Conservation (phyloP, 2,113 vertebrate species). For the Trichechus manatus region DNA sequence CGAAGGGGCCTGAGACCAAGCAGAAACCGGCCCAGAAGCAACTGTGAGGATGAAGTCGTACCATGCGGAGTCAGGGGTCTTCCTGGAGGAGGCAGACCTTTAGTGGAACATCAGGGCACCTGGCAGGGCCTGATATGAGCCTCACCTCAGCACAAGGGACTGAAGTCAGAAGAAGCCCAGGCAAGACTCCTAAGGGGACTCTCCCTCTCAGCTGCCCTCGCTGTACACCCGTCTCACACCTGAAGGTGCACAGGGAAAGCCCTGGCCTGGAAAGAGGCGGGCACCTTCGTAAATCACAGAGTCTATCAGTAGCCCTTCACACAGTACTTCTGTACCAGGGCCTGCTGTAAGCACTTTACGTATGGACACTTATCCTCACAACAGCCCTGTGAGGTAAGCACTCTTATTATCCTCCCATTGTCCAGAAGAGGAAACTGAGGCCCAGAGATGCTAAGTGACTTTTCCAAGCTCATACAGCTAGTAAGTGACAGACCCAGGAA, state of each 20-base stretch:
- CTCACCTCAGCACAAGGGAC: neutral
- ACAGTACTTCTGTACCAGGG: neutral
- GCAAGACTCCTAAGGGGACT: neutral
- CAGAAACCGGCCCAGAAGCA: neutral
- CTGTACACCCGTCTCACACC: neutral
- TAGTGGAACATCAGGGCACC: neutral
- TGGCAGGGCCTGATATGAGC: neutral
- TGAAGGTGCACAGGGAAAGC: neutral
- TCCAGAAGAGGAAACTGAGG: neutral
- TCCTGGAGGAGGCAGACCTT: conserved; percentile 28
- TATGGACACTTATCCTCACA: neutral
- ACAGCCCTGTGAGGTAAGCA: neutral
- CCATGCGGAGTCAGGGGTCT: neutral
- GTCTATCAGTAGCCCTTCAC: rapidly evolving
- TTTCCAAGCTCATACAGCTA: conserved; percentile 17
- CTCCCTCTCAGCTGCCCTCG: neutral
- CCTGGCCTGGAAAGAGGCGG: neutral
- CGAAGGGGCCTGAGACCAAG: neutral
- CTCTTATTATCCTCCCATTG: neutral
- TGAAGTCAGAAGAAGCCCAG: neutral
- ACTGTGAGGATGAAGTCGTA: neutral
- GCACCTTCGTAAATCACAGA: neutral
- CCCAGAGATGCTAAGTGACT: neutral
- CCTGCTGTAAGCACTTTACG: neutral
- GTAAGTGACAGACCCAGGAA: neutral